Conservation (phyloP, 1,140 invertebrate species). For the Dreissena polymorpha region DNA sequence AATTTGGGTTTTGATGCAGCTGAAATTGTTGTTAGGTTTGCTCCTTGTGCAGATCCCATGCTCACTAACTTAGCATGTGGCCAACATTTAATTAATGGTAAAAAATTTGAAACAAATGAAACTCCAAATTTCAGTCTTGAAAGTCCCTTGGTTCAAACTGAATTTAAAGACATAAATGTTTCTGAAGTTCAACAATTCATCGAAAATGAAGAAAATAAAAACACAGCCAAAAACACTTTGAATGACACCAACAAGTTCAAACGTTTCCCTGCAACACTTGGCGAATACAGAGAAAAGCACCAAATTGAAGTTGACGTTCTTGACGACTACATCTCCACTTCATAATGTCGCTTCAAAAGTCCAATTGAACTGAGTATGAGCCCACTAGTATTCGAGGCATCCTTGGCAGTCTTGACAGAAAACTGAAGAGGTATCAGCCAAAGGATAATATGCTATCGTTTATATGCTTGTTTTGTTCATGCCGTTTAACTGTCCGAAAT, state of each 20-base stretch:
- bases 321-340: background rate
- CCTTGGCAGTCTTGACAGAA: background rate
- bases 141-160: no score
- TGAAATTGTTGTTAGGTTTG: no score
- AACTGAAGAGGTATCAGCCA: background rate
- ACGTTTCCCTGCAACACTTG: background rate
- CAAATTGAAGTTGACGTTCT: background rate
- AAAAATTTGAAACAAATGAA: no score
- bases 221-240: background rate
- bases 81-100: no score
- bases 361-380: background rate
- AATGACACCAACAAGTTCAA: background rate
- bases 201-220: slow-evolving; percentile 2
- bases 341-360: background rate
- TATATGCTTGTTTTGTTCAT: no score
- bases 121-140: no score
- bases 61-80: no score
- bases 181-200: background rate
- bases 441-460: no score
- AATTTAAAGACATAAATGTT: no score
- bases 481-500: no score
- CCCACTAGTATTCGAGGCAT: background rate
- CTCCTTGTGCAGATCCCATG: no score
- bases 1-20: no score
- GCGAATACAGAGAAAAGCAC: background rate